phyloP scores from a whole-genome alignment of 2,113 vertebrate species.

The Mobula birostris region DNA sequence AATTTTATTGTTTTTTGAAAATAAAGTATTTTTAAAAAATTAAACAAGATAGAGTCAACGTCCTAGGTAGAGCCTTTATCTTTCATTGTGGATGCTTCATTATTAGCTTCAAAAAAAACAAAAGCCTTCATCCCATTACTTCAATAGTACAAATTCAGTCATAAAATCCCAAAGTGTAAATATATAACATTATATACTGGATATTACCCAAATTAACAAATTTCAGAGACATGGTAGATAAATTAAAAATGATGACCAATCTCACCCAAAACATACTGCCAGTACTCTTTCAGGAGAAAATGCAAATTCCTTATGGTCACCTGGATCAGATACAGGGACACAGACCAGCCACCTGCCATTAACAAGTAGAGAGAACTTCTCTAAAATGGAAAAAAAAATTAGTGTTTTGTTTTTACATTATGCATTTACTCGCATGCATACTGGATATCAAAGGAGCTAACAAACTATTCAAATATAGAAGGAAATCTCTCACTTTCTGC shows the following conservation, averaged over 20 bases:
- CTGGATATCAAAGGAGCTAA: neutral
- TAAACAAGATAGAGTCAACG: neutral
- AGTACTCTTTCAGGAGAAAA: slow-evolving; percentile 75
- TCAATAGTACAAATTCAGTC: neutral
- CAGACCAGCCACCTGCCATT: slow-evolving; percentile 88
- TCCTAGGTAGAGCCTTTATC: neutral
- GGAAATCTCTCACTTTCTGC: neutral
- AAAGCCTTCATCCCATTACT: neutral
- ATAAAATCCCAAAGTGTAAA: neutral
- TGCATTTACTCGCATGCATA: neutral
- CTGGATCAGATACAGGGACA: slow-evolving; percentile 88
- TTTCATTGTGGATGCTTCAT: neutral
- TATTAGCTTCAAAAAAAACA: neutral
- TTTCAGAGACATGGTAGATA: neutral
- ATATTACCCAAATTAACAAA: neutral
- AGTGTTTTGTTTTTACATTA: neutral
- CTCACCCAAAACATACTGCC: slow-evolving; percentile 78
- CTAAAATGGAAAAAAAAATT: slow-evolving; percentile 52
- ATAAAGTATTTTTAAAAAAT: neutral
- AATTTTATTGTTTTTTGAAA: too few relatives aligned
- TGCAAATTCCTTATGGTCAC: slow-evolving; percentile 79
- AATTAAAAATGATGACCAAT: neutral
- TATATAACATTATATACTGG: neutral
- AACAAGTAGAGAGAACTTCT: slow-evolving; percentile 82
- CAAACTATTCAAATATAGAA: neutral